Evolutionary conservation across 2,113 vertebrate genomes (phyloP), one percentile per base, ranked within the genome.

Genomic region (Syrmaticus mikado): DNA sequence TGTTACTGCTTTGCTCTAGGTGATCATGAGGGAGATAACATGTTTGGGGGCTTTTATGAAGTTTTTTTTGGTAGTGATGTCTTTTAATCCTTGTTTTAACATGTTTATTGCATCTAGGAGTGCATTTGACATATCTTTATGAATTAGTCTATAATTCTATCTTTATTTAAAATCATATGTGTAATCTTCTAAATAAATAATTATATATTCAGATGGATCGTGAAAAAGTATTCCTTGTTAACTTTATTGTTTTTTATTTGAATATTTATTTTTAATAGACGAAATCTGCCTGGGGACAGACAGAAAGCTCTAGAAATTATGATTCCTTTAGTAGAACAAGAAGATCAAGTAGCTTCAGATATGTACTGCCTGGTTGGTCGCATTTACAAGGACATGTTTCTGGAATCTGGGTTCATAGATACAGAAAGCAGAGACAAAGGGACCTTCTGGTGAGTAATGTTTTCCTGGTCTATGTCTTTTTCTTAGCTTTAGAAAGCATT

Each of bases 301-400:
- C 97, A 98, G 91, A 99, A 98, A 95, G 99, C 99, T 55, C 98
- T 99, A 96, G 98, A 99, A 96, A 98, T 99, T 94, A 99, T 99
- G 99, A 97, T 99, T 94, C 99, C 99, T 2, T 96, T 99, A 93
- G 99, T 99, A 87, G 97, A 99, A 87, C 97, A 95, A 21, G 98
- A 99, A 87, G 98, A 98, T 64, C 99, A 99, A 93, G 98, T 99
- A 43, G 99, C 99, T 73, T 99, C 99, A 7, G 99, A 99, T 96
- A 98, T 99, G 97, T 99, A 99, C 96, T 99, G 99, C 95, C 96
- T 99, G 27, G 98, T 99, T 88, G 99, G 99, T 77, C 98, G 99
- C 52, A 99, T 99, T 98, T 99, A 99, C 91, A 99, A 99, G 97
- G 99, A 99, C 96, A 98, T 96, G 85, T 99, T 99, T 97, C 97